phyloP scores from a whole-genome alignment of 2,113 vertebrate genomes.

The Lepus timidus region DNA sequence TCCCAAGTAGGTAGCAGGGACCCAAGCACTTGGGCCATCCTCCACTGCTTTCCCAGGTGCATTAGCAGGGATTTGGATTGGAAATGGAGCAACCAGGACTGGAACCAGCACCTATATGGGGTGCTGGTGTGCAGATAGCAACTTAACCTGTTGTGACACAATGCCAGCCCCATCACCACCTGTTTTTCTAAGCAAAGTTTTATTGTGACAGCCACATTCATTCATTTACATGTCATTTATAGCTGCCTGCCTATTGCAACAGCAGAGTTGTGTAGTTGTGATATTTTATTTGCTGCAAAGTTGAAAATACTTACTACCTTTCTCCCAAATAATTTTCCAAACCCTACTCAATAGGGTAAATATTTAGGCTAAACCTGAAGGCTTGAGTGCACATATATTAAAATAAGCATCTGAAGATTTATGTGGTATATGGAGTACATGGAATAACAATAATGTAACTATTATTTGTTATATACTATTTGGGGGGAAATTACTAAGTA shows the following conservation, averaged over 20 bases:
- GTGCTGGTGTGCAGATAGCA: too few species aligned
- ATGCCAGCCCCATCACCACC: background rate
- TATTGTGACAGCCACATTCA: background rate
- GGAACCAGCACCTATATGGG: too few species aligned
- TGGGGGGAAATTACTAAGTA: constrained; percentile 54
- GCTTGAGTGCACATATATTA: constrained; percentile 38
- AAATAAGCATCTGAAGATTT: constrained; percentile 54
- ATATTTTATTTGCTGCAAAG: background rate
- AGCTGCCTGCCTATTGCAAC: background rate
- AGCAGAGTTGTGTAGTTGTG: background rate
- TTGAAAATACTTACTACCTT: constrained; percentile 46
- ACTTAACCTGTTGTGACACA: too few species aligned
- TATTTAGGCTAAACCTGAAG: background rate
- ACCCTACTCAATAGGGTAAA: background rate
- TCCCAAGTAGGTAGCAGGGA: too few species aligned
- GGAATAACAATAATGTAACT: constrained; percentile 15
- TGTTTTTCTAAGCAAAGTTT: constrained; percentile 60
- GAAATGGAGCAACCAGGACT: too few species aligned
- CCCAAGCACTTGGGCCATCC: too few species aligned
- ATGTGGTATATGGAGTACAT: constrained; percentile 27
- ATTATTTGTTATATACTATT: constrained; percentile 36
- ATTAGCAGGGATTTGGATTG: too few species aligned
- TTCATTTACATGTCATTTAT: background rate
- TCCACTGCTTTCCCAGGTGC: too few species aligned
- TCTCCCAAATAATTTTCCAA: background rate